phyloP scores from a whole-genome alignment of 2,888 invertebrate species.

The Polyommatus icarus region DNA sequence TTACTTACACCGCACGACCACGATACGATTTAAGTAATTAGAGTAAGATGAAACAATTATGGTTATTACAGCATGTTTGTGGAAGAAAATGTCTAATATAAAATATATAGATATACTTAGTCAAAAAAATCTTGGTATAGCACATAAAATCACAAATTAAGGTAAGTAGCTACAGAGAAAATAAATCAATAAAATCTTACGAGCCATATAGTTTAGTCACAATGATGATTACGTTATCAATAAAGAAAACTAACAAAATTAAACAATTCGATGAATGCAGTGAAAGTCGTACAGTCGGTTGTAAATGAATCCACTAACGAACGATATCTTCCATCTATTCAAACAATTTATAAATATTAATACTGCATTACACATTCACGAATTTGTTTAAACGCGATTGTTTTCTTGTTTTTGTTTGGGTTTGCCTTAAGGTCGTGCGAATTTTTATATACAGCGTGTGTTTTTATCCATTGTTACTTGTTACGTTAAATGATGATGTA shows the following conservation, averaged over 20 bases:
- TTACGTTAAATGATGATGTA: background rate
- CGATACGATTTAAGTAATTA: conserved; percentile 1
- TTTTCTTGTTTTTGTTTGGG: conserved; percentile 64
- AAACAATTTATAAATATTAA: conserved; percentile 75
- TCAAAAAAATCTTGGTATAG: too few relatives aligned
- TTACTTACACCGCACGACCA: conserved; percentile 38
- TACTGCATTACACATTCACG: conserved; percentile 70
- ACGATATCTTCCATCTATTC: conserved; percentile 72
- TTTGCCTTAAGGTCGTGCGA: conserved; percentile 63
- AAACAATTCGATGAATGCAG: background rate
- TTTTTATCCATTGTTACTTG: conserved; percentile 20
- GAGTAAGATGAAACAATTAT: too few relatives aligned
- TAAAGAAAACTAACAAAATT: conserved; percentile 5
- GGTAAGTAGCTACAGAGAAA: too few relatives aligned
- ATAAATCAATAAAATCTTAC: background rate
- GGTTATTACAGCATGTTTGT: too few relatives aligned
- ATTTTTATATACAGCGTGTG: conserved; percentile 58
- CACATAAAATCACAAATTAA: too few relatives aligned
- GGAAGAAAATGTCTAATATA: too few relatives aligned
- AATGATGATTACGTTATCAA: conserved; percentile 6
- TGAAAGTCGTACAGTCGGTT: conserved; percentile 38
- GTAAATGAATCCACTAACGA: conserved; percentile 44
- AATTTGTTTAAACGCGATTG: conserved; percentile 71
- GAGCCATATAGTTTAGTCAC: background rate
- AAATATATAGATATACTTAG: too few relatives aligned